Conservation (phyloP, 2,797 vertebrate species). For the Nannoperca australis region DNA sequence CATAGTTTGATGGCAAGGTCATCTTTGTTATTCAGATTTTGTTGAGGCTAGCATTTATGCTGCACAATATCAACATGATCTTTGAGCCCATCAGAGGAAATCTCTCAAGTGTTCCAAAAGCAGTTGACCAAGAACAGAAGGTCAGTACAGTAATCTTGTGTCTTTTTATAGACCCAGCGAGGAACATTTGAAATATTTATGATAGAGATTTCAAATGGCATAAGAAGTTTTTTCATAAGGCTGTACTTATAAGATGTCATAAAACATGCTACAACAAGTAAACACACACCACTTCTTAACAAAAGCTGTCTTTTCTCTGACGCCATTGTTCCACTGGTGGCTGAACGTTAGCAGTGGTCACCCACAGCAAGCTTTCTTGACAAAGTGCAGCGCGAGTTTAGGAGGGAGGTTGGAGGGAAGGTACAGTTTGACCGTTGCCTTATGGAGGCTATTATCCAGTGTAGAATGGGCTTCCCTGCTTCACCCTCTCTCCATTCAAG, state of each 20-base stretch:
- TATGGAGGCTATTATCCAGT: conserved; percentile 43
- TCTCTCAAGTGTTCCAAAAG: conserved; percentile 45
- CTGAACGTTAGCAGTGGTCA: conserved; percentile 1
- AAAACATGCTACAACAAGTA: conserved; percentile 40
- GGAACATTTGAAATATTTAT: conserved; percentile 66
- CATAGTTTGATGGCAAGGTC: conserved; percentile 15
- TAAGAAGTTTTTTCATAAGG: conserved; percentile 27
- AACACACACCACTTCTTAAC: not conserved
- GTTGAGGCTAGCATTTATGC: conserved; percentile 26
- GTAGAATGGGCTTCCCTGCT: conserved; percentile 38
- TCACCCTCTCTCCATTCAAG: conserved; percentile 25
- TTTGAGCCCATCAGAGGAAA: conserved; percentile 37
- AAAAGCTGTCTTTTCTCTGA: conserved; percentile 9
- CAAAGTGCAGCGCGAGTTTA: conserved; percentile 21
- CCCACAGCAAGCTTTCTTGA: not conserved
- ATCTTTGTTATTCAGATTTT: conserved; percentile 24
- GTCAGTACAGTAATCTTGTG: conserved; percentile 51
- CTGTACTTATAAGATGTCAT: conserved; percentile 30
- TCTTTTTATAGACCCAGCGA: conserved; percentile 11
- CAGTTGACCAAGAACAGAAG: conserved; percentile 55
- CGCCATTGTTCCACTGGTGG: not conserved
- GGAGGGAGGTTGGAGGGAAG: conserved; percentile 8
- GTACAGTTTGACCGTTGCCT: conserved; percentile 32
- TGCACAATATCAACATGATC: conserved; percentile 39
- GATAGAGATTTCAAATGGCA: conserved; percentile 45